Evolutionary conservation across 92 coral and sea anemone species (phyloP), one percentile per base, ranked within the genome.

Genomic region (Plumapathes pennacea): DNA sequence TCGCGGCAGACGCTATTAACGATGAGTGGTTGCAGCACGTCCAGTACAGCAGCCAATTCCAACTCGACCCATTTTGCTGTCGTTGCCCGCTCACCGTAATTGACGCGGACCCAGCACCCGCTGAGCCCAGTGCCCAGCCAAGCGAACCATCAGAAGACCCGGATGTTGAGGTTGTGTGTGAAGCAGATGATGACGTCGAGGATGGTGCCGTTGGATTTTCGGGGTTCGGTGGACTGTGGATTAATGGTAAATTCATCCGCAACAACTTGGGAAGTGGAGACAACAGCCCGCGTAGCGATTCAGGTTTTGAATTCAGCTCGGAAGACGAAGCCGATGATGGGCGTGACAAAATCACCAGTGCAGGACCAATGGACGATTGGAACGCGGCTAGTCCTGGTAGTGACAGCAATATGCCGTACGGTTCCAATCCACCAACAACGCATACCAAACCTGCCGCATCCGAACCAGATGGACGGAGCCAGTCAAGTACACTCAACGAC

Each of bases 41-140:
- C n/a, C 51, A 37, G 32, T 30, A 26, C 42, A 10, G 61, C 14
- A 77, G 75, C 48, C 96, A 86, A 10, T 87, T 77, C 37, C 82
- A 84, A 33, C 75, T 83, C 3, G 96, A 87, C 56, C 72, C 83
- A 0, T 61, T 64, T 32, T 83, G 83, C 55, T 87, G 96, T 27
- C 75, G 63, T 21, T 87, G 96, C 42, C 90, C 90, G 0, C 62
- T 85, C 10, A 54, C 29, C 45, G 10, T 70, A 12, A 31, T 9
- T 18, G 18, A 14, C 50, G 65, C 50, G 17, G 46, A 53, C 4
- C 4, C 7, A 38, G 62, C n/a, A n/a, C n/a, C n/a, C n/a, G n/a
- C n/a, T n/a, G n/a, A n/a, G n/a, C n/a, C n/a, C n/a, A n/a, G n/a
- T n/a, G n/a, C n/a, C 10, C 32, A 32, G 21, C 52, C 49, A 5